Conservation (phyloP, 1,140 invertebrate species). For the Sesamia nonagrioides region DNA sequence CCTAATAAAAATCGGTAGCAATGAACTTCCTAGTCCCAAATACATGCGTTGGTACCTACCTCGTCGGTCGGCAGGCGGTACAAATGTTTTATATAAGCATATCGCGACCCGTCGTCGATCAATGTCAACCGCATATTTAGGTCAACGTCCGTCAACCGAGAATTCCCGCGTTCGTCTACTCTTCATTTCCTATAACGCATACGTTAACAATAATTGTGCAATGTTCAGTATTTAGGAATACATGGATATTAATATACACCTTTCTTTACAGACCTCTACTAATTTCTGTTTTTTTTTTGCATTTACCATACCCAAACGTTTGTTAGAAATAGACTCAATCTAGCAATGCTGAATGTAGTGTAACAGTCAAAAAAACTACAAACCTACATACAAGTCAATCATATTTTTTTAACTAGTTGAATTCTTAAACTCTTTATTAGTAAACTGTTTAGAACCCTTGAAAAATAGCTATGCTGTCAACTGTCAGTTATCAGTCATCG, state of each 20-base stretch:
- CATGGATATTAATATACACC: not conserved
- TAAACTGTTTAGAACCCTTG: not conserved
- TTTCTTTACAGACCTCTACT: not conserved
- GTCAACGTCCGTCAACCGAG: constrained; percentile 81
- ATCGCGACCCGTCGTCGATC: constrained; percentile 83
- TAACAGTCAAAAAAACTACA: too few relatives aligned
- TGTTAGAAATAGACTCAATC: too few relatives aligned
- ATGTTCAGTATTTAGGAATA: constrained; percentile 25
- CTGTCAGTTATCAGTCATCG: constrained; percentile 4
- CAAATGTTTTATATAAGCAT: constrained; percentile 80
- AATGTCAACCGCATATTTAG: constrained; percentile 87
- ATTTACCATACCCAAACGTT: too few relatives aligned
- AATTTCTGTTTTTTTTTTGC: too few relatives aligned
- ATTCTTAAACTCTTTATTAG: not conserved
- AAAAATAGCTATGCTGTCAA: constrained; percentile 6
- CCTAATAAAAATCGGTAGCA: constrained; percentile 77
- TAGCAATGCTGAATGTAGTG: too few relatives aligned
- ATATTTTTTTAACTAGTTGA: too few relatives aligned
- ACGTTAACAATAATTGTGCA: constrained; percentile 65
- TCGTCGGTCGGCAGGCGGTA: constrained; percentile 55
- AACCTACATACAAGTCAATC: too few relatives aligned
- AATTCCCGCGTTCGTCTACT: constrained; percentile 79
- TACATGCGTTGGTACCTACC: constrained; percentile 64
- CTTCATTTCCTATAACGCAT: constrained; percentile 80
- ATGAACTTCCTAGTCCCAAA: constrained; percentile 76